phyloP scores from a whole-genome alignment of 1,140 invertebrate species.

The Acromyrmex charruanus region DNA sequence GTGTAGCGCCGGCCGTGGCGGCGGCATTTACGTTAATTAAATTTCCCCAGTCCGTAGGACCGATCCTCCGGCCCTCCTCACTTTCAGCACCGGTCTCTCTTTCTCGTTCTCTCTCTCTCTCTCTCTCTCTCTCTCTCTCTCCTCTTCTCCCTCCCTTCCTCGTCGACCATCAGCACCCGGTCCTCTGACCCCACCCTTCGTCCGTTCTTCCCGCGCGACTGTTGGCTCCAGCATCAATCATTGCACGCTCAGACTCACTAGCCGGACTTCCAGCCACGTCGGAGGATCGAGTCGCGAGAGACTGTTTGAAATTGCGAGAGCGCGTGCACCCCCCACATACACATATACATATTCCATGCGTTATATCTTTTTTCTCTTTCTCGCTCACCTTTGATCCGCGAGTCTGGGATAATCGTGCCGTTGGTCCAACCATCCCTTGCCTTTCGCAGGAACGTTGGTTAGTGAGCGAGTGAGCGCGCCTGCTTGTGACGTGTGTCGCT shows the following conservation, averaged over 20 bases:
- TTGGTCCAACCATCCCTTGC: constrained; percentile 58
- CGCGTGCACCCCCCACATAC: background rate
- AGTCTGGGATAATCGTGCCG: constrained; percentile 24
- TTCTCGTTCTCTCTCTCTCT: constrained; percentile 40
- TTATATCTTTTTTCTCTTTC: constrained; percentile 4
- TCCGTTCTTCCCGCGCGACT: constrained; percentile 64
- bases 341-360: background rate
- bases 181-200: constrained; percentile 31
- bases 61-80: constrained; percentile 69
- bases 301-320: constrained; percentile 78
- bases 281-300: constrained; percentile 74
- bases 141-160: constrained; percentile 48
- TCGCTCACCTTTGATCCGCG: constrained; percentile 26
- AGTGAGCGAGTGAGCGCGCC: constrained; percentile 4
- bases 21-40: constrained; percentile 87
- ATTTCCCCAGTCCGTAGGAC: constrained; percentile 82
- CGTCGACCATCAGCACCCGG: constrained; percentile 44
- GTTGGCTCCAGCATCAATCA: constrained; percentile 83
- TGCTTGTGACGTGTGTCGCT: constrained; percentile 66
- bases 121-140: constrained; percentile 53
- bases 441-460: constrained; percentile 30
- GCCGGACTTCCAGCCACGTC: constrained; percentile 75
- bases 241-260: constrained; percentile 81
- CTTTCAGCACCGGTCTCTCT: constrained; percentile 60
- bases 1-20: constrained; percentile 82